These are phyloP conservation scores for Sphecodes monilicornis DNA, from an alignment of 2,888 invertebrate species.

Conservation along the genomic window DNA sequence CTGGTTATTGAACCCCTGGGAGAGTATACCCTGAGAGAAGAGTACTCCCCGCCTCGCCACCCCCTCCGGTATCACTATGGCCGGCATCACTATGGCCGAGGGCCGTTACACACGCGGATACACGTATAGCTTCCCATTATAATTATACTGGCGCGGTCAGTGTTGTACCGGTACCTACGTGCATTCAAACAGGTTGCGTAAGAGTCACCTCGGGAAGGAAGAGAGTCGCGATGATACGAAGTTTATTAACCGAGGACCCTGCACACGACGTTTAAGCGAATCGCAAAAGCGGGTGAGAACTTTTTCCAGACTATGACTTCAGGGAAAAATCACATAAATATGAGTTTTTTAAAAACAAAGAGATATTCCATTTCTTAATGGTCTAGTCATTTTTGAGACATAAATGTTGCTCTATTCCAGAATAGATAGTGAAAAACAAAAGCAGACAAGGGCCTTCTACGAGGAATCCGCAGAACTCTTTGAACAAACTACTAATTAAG, in stretches of 20 bases:
- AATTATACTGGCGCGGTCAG: slow-evolving; percentile 57
- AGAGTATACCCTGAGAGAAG: slow-evolving; percentile 58
- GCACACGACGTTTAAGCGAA: background rate
- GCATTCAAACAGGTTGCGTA: slow-evolving; percentile 65
- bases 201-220: slow-evolving; percentile 32
- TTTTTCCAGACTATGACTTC: background rate
- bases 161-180: slow-evolving; percentile 59
- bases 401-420: too few species aligned
- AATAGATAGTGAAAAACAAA: too few species aligned
- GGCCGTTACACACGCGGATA: slow-evolving; percentile 56
- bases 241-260: slow-evolving; percentile 52
- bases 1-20: slow-evolving; percentile 81
- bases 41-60: slow-evolving; percentile 19
- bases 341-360: background rate
- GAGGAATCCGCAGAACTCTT: too few species aligned
- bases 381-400: too few species aligned
- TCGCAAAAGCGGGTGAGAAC: background rate
- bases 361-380: too few species aligned
- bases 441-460: too few species aligned
- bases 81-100: slow-evolving; percentile 4
- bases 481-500: background rate
- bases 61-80: background rate
- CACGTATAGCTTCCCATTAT: slow-evolving; percentile 62
- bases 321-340: too few species aligned
- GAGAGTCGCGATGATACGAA: slow-evolving; percentile 48